Evolutionary conservation across 2,113 vertebrate genomes (phyloP), one percentile per base, ranked within the genome.

Genomic region (Calyptommatus sinebrachiatus): DNA sequence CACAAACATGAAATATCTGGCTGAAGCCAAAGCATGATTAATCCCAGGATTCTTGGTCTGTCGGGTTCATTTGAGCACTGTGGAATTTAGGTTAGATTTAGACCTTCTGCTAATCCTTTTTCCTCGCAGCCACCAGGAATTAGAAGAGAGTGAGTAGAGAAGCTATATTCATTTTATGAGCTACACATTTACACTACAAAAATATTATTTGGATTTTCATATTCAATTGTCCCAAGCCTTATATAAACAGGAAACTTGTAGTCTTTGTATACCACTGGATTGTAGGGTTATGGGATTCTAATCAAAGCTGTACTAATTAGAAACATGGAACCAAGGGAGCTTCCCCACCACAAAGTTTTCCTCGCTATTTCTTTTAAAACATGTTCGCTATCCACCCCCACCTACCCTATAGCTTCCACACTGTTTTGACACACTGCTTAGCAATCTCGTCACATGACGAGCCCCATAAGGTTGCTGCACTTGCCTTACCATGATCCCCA

Each of bases 51-150:
- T 84, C 84, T 41, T 35, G 31, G 80, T 83, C 76, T 88, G 82
- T 78, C 87, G 88, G 62, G 61, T 90, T 91, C 1, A 0, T 73
- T 12, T 35, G 78, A 41, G 70, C 60, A 80, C 83, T 50, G 73
- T 2, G 57, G 85, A 87, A 84, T 83, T 73, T 83, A 84, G 77
- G 88, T 88, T 89, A 88, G 22, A 69, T 80, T 85, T 81, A 79
- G 84, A 31, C 85, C 79, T 76, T 81, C 71, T 68, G 70, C 77
- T 89, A 89, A 89, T 88, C 81, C 45, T 79, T 88, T 84, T 70
- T 63, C 14, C 26, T n/a, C 9, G 4, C 20, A 8, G 31, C 35
- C 35, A 28, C 16, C 12, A 35, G 53, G 18, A 57, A 57, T 57
- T 14, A 57, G 16, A n/a, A n/a, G n/a, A n/a, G 53, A 57, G 12